Evolutionary conservation across 2,797 vertebrate genomes (phyloP).

Genomic region (Microchirus variegatus): DNA sequence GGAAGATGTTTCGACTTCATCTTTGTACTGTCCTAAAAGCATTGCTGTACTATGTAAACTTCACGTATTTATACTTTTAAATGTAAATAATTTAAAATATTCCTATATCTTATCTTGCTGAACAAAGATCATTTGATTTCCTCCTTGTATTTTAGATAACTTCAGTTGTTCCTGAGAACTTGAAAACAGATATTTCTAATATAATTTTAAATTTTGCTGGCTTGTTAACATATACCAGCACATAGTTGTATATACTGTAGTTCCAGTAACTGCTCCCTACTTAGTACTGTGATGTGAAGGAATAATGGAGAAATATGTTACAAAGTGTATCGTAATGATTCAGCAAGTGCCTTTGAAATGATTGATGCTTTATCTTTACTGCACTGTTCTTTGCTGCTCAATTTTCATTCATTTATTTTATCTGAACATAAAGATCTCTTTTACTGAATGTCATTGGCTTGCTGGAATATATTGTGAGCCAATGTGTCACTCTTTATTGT

Average conservation of each 20-base stretch:
- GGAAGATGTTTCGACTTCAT: not conserved
- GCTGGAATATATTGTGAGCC: slow-evolving; percentile 19
- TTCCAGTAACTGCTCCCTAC: slow-evolving; percentile 19
- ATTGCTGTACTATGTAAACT: slow-evolving; percentile 16
- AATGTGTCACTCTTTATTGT: slow-evolving; percentile 6
- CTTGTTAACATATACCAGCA: not conserved
- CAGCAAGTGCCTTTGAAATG: slow-evolving; percentile 68
- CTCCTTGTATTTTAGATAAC: slow-evolving; percentile 12
- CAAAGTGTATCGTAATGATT: slow-evolving; percentile 32
- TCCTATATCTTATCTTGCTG: not conserved
- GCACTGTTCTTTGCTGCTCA: slow-evolving; percentile 43
- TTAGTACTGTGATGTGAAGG: not conserved
- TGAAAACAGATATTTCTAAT: slow-evolving; percentile 23
- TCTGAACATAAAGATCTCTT: too few relatives aligned
- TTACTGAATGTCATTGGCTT: slow-evolving; percentile 13
- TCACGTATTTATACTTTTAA: slow-evolving; percentile 5
- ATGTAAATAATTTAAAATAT: slow-evolving; percentile 12
- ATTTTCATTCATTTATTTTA: slow-evolving; percentile 6
- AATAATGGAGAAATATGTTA: slow-evolving; percentile 8
- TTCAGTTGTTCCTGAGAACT: slow-evolving; percentile 37
- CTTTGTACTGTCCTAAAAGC: slow-evolving; percentile 15
- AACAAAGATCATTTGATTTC: slow-evolving; percentile 14
- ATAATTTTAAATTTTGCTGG: not conserved
- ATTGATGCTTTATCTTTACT: slow-evolving; percentile 20
- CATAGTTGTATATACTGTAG: too few relatives aligned